Base-by-base conservation (phyloP, 92 coral and sea anemone species). In the Anthopleura xanthogrammica region DNA sequence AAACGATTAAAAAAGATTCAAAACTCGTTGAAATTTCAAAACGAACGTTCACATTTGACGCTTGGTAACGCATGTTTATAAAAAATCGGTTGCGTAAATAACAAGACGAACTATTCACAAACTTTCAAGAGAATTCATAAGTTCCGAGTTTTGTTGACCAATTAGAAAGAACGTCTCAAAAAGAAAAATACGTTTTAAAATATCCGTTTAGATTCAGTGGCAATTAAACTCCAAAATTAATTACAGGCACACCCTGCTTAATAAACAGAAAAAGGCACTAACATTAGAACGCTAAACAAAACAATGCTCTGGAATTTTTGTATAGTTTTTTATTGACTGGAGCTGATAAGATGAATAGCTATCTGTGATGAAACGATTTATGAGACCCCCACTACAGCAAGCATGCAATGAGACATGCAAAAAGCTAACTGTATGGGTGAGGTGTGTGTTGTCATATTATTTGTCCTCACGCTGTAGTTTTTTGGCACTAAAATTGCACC, bases 41-140 rank as follows among this genome's bases (percentile, higher is more conserved):
- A 29, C 17, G 42, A 68, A 68, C 14, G 5, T 12, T 10, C 42
- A 23, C 16, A 19, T 29, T 68, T 23, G 74, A 1, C 41, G 41
- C 74, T 24, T 68, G 29, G 74, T 29, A 23, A 68, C 74, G 72
- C 10, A 23, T 68, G 74, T 68, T 68, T 68, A 16, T 16, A 12
- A 68, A 9, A 9, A 36, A 9, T 22, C 42, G 74, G 74, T 68
- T 68, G 41, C 42, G 4, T 68, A 68, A 68, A 68, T 68, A 68
- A 68, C 48, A 57, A 14, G 24, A 2, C 52, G 52, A 81, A 50
- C 24, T 68, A 81, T 81, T 81, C 84, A 71, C 13, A 70, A 81
- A 81, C 16, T 9, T 70, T 36, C 16, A 22, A 43, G 50, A 70
- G 84, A 50, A 81, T 81, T 70, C 84, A 66, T 48, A 81, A 46